Evolutionary conservation across 2,888 invertebrate genomes (phyloP).

Genomic region (Brachyopa scutellaris): DNA sequence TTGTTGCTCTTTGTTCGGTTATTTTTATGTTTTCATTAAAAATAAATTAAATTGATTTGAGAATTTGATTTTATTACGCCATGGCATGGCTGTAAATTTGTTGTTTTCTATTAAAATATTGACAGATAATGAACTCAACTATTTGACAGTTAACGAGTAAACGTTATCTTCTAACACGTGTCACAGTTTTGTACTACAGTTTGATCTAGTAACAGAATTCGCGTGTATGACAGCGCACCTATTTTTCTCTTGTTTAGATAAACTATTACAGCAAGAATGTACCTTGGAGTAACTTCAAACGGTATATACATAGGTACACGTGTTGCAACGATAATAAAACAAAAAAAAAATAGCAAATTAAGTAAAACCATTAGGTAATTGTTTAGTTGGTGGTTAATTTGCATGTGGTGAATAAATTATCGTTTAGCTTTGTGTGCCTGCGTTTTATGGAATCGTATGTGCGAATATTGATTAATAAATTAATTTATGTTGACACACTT

Average conservation of each 20-base stretch:
- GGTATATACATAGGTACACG: not conserved
- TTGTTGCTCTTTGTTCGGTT: conserved; percentile 31
- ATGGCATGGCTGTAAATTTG: conserved; percentile 1
- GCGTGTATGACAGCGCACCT: conserved; percentile 34
- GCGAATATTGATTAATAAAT: conserved; percentile 2
- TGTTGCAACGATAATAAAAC: conserved; percentile 28
- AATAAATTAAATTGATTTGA: conserved; percentile 7
- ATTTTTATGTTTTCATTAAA: conserved; percentile 17
- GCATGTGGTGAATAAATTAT: conserved; percentile 43
- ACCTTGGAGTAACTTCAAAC: not conserved
- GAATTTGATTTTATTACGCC: not conserved
- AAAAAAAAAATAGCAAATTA: conserved; percentile 14
- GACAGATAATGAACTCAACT: conserved; percentile 18
- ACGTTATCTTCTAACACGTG: conserved; percentile 29
- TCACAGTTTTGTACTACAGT: not conserved
- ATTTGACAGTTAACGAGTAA: not conserved
- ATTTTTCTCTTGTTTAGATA: conserved; percentile 8
- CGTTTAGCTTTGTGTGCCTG: conserved; percentile 6
- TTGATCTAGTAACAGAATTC: conserved; percentile 6
- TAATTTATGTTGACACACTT: conserved; percentile 25
- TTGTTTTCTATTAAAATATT: not conserved
- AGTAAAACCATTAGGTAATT: conserved; percentile 27
- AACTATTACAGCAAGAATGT: conserved; percentile 10
- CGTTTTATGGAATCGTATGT: conserved; percentile 9
- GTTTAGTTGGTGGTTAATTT: conserved; percentile 36